Evolutionary conservation across 2,113 vertebrate species (phyloP), one percentile per base, ranked within the genome.

Genomic region (Stigmatopora nigra): DNA sequence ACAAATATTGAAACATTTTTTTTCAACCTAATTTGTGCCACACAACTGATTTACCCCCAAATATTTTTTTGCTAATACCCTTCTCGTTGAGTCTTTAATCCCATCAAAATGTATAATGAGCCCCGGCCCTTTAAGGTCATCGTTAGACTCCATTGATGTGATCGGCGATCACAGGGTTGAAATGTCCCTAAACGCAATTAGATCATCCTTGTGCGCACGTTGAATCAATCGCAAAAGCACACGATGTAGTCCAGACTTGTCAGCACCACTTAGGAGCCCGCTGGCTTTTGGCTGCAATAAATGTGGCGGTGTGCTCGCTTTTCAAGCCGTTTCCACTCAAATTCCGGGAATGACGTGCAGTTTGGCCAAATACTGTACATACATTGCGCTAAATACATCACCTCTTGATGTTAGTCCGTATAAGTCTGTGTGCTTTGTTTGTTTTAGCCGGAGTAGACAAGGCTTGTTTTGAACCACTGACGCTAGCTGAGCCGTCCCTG

Each of bases 401-500:
- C 48, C 19, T 52, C 10, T 63, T 16, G 1, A 15, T 53, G 13
- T 55, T 67, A 73, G 19, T 63, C 48, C 1, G 15, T 47, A 31
- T 61, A 11, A 61, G 60, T 22, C 65, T 53, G 64, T 53, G 22
- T 41, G 38, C 6, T 59, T 57, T 72, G 63, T 76, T 70, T 72
- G 61, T 67, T 72, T 75, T 77, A 16, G 47, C 25, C 38, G 15
- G n/a, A 78, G 61, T 58, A 14, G 16, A n/a, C 25, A 59, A 1
- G 9, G 48, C 20, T 66, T 68, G 71, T 70, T 47, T 58, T 68
- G 31, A 64, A 63, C 14, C 15, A 62, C n/a, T 22, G 58, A 36
- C 63, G 19, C 59, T 31, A 31, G 25, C 25, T 4, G 35, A 58
- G 16, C 17, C 20, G 2, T 5, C 19, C 58, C 10, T 17, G 36